Conservation (phyloP, 2,113 vertebrate species). For the Paedocypris sp. region DNA sequence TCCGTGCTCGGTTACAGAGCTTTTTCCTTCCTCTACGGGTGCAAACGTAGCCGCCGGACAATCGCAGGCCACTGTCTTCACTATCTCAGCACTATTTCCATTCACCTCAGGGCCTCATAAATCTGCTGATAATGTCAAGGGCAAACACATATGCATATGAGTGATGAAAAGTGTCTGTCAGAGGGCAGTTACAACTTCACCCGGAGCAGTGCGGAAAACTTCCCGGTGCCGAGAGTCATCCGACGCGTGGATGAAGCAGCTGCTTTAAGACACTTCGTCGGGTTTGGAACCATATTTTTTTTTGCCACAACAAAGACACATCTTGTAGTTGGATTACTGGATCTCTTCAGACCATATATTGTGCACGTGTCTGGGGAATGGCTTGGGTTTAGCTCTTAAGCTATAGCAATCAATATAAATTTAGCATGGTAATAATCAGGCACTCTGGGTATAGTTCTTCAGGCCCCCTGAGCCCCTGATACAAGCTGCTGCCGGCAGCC, state of each 20-base stretch:
- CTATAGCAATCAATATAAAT: constrained; percentile 66
- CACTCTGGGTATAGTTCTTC: constrained; percentile 45
- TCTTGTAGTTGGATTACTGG: constrained; percentile 47
- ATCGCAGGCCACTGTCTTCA: constrained; percentile 46
- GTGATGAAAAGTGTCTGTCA: constrained; percentile 40
- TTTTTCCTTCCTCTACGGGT: constrained; percentile 33
- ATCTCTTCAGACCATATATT: constrained; percentile 41
- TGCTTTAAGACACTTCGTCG: constrained; percentile 9
- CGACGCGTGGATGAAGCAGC: background rate
- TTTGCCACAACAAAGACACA: constrained; percentile 35
- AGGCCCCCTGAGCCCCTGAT: constrained; percentile 30
- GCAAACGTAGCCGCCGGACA: constrained; percentile 52
- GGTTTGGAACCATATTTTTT: constrained; percentile 28
- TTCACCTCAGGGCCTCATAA: constrained; percentile 50
- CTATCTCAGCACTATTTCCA: constrained; percentile 59
- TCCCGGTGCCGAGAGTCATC: background rate
- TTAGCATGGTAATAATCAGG: constrained; percentile 63
- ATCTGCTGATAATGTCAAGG: constrained; percentile 64
- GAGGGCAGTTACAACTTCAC: constrained; percentile 35
- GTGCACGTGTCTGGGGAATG: constrained; percentile 45
- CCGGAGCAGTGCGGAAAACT: constrained; percentile 1
- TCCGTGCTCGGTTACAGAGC: constrained; percentile 53
- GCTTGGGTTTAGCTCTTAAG: constrained; percentile 58
- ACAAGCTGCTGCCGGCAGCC: constrained; percentile 28
- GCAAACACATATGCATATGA: constrained; percentile 54